phyloP scores from a whole-genome alignment of 2,113 vertebrate genomes.

The Melanotaenia duboulayi region DNA sequence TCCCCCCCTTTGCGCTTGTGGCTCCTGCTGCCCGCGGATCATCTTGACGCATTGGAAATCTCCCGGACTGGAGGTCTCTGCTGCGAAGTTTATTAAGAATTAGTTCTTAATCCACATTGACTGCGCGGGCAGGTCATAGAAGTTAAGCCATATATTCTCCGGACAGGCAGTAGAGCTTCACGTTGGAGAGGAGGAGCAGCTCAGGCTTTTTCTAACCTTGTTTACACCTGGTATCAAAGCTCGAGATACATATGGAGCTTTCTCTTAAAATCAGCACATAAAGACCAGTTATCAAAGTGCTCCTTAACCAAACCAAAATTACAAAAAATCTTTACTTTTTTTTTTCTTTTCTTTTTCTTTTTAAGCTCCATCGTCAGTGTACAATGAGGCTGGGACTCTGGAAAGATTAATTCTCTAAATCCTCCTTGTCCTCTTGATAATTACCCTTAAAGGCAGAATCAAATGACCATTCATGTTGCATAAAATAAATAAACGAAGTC shows the following conservation, averaged over 20 bases:
- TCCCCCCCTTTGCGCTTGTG: background rate
- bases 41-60: conserved; percentile 37
- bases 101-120: conserved; percentile 70
- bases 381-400: background rate
- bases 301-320: background rate
- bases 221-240: conserved; percentile 42
- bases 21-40: conserved; percentile 27
- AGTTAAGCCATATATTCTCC: conserved; percentile 61
- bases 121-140: conserved; percentile 54
- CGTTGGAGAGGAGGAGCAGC: conserved; percentile 9
- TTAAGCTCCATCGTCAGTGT: background rate
- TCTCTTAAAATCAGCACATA: background rate
- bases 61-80: conserved; percentile 35
- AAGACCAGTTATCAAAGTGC: background rate
- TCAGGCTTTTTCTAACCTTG: conserved; percentile 42
- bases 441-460: background rate
- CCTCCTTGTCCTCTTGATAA: background rate
- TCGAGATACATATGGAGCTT: background rate
- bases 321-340: background rate
- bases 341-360: background rate
- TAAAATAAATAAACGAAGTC: background rate
- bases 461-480: background rate
- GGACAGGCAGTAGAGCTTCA: conserved; percentile 18
- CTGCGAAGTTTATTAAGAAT: conserved; percentile 70
- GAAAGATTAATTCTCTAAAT: background rate